Evolutionary conservation across 1,140 invertebrate genomes (phyloP).

Genomic region (Drosophila teissieri): DNA sequence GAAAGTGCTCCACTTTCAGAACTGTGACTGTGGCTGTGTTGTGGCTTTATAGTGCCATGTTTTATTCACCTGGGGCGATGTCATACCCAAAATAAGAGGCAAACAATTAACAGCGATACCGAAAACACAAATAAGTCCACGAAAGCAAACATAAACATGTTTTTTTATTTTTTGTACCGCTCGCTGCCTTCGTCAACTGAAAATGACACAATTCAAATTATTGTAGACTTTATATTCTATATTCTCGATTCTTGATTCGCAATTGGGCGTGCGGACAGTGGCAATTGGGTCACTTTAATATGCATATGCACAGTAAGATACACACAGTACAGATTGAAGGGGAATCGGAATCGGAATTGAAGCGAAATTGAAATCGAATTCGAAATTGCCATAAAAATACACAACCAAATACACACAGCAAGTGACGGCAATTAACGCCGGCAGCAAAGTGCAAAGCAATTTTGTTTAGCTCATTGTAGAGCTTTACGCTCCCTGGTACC

Average conservation of each 20-base stretch:
- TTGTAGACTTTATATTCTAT: constrained; percentile 24
- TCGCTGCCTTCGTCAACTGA: constrained; percentile 11
- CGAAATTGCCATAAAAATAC: constrained; percentile 51
- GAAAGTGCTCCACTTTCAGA: constrained; percentile 58
- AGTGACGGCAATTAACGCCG: constrained; percentile 68
- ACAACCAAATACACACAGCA: constrained; percentile 42
- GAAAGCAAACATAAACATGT: constrained; percentile 51
- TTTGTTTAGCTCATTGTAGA: constrained; percentile 3
- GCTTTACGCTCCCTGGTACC: neutral
- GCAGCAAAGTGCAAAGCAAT: constrained; percentile 60
- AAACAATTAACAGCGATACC: constrained; percentile 33
- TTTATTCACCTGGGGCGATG: constrained; percentile 42
- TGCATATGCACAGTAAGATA: constrained; percentile 48
- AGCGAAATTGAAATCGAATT: constrained; percentile 50
- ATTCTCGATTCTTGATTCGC: constrained; percentile 37
- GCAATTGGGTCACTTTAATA: constrained; percentile 79
- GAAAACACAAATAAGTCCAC: constrained; percentile 33
- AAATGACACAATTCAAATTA: constrained; percentile 69
- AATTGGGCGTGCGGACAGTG: constrained; percentile 40
- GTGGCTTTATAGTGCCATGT: constrained; percentile 27
- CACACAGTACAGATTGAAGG: constrained; percentile 23
- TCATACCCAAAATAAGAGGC: constrained; percentile 52
- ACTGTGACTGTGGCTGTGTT: constrained; percentile 4
- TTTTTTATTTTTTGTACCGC: constrained; percentile 30
- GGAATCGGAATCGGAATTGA: constrained; percentile 11